Base-by-base conservation (phyloP, 1,140 invertebrate species). In the Muscidifurax raptorellus region DNA sequence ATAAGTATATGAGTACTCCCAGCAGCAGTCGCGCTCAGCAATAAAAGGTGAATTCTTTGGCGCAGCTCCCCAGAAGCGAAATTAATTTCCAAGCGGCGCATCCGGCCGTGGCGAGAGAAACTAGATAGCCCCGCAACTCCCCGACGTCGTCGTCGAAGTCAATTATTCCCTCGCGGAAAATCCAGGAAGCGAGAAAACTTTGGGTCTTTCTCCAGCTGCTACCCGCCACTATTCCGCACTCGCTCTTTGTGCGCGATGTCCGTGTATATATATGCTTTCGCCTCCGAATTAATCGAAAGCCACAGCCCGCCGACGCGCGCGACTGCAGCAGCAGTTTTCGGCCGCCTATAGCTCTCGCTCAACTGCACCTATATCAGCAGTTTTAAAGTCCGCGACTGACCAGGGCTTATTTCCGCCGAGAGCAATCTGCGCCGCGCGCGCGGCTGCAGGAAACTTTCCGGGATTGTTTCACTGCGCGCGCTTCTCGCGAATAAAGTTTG, bases 361-460 rank as follows among this genome's bases (percentile, higher is more conserved):
- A n/a, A n/a, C 36, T 36, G 32, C 32, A 9, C 66, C 76, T 72
- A 32, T 66, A 78, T 85, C 79, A 82, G 72, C 74, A 85, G 79
- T 85, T 85, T 85, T 77, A 40, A 81, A 85, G 71, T 85, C 78
- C 47, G n/a, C n/a, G 32, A 59, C 74, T 85, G 84, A 81, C 79
- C 74, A 66, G 59, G 52, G 40, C 66, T 85, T 85, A 81, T 81
- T 85, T 81, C 69, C 47, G 13, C 18, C 64, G 32, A 75, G 22
- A 36, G 83, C 83, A 80, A 84, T 79, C 76, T 78, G 59, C 25
- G 25, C 64, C 25, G 25, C 64, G 40, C 36, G 15, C 32, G 36
- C 59, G 0, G 9, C 36, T 80, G 59, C 40, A 44, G 28, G 18
- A 75, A 82, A 82, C 72, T 82, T 82, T 44, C 80, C 71, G 2